A percentile compares a stretch with the other conserved stretches of the same genome.
Conservation (phyloP, 1,140 invertebrate genomes). For the Aricia agestis region DNA sequence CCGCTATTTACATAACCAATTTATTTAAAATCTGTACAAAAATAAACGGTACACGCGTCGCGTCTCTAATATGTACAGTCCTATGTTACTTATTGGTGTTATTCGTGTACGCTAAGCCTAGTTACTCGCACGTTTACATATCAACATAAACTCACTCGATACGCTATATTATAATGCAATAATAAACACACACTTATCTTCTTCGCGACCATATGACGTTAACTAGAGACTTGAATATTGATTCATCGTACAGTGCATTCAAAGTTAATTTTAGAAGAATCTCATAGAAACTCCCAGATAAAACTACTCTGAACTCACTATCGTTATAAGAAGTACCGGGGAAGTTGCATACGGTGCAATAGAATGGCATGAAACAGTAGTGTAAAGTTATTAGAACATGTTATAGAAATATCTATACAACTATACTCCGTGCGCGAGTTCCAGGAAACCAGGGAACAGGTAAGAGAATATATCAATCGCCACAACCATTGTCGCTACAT, state of each 20-base stretch:
- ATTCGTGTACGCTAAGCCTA: conserved; percentile 19
- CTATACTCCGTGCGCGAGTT: too few relatives aligned
- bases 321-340: too few relatives aligned
- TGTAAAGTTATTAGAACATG: too few relatives aligned
- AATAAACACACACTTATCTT: conserved; percentile 12
- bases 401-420: too few relatives aligned
- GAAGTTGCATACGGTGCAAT: too few relatives aligned
- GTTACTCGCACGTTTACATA: conserved; percentile 6
- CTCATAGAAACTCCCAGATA: too few relatives aligned
- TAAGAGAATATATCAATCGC: too few relatives aligned
- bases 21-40: conserved; percentile 52
- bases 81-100: conserved; percentile 52
- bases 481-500: too few relatives aligned
- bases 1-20: conserved; percentile 49
- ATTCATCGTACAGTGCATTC: neutral
- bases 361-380: too few relatives aligned
- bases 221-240: neutral
- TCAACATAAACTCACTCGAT: conserved; percentile 4
- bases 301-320: too few relatives aligned
- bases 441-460: too few relatives aligned
- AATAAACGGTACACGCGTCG: conserved; percentile 48
- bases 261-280: too few relatives aligned
- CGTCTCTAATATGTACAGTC: conserved; percentile 29
- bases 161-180: conserved; percentile 7
- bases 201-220: neutral